Conservation (phyloP, 2,888 invertebrate species). For the Drosophila testacea region DNA sequence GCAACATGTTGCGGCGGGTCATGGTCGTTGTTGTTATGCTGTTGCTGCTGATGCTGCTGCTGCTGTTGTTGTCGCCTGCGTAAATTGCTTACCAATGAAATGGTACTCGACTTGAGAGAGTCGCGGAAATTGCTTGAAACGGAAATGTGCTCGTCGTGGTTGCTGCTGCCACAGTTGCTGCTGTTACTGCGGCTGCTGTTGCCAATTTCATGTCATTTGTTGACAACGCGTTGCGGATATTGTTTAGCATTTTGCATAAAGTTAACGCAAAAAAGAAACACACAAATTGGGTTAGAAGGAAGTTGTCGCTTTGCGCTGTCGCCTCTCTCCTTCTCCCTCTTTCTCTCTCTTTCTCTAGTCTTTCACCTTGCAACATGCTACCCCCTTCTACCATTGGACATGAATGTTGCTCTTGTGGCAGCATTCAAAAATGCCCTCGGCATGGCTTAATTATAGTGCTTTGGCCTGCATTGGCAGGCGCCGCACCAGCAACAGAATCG, state of each 20-base stretch:
- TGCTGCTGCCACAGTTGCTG: constrained; percentile 33
- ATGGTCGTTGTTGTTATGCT: constrained; percentile 59
- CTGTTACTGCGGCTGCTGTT: constrained; percentile 47
- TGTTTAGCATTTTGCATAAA: constrained; percentile 77
- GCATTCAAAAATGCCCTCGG: constrained; percentile 78
- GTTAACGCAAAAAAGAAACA: constrained; percentile 32
- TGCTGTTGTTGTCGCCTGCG: constrained; percentile 48
- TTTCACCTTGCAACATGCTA: too few relatives aligned
- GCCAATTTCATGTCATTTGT: constrained; percentile 79
- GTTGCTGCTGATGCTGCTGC: constrained; percentile 21
- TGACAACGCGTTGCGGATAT: constrained; percentile 78
- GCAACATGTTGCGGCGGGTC: constrained; percentile 76
- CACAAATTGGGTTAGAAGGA: constrained; percentile 72
- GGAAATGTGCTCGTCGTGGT: constrained; percentile 72
- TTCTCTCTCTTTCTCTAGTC: constrained; percentile 4
- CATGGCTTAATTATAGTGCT: constrained; percentile 84
- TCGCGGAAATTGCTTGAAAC: constrained; percentile 81
- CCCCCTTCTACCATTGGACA: neutral
- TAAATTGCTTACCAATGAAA: constrained; percentile 78
- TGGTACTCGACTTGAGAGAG: constrained; percentile 60
- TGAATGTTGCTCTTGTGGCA: constrained; percentile 46
- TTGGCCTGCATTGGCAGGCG: constrained; percentile 74
- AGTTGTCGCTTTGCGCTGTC: constrained; percentile 60
- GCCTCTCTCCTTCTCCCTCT: neutral
- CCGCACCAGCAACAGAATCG: constrained; percentile 53